Evolutionary conservation across 2,113 vertebrate species (phyloP), one percentile per base, ranked within the genome.

Genomic region (Lepus europaeus): DNA sequence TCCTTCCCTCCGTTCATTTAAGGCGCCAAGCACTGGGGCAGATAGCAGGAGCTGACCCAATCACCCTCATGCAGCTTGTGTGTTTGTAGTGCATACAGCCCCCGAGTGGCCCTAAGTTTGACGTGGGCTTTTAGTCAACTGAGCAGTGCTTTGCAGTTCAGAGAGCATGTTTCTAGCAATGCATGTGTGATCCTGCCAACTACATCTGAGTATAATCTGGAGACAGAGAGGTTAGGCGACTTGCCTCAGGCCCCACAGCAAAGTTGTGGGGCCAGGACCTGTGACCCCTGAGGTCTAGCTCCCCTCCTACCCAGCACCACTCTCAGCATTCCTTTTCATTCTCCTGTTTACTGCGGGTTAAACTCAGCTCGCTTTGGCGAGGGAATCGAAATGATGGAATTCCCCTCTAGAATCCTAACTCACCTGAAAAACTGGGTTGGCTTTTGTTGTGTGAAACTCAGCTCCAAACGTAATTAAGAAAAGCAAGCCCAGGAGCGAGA

Each of bases 381-480:
- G 49, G 83, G 22, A 56, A 77, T 82, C 3, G 11, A 74, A 77
- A 78, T n/a, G 64, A 66, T 66, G 14, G 64, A 39, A 39, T 87
- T 70, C 66, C 3, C 36, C 27, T 22, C 13, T 2, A 80, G 80
- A 70, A 92, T 70, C 31, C 4, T 56, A 85, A 66, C 25, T 72
- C 90, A 88, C 33, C 79, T 90, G 45, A 45, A 78, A 95, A 89
- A 73, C 64, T 33, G n/a, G 81, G 19, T 31, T 96, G 76, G 68
- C n/a, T 92, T 89, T 66, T 80, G 51, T 90, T 90, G 78, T 88
- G 89, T 82, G 82, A 94, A 95, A 63, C 72, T 45, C 5, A 68
- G 59, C 74, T 89, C 39, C 29, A 81, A 78, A 72, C 0, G 0
- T 92, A 94, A 89, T 94, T 94, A 92, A 95, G 90, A 81, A 81